Evolutionary conservation across 2,797 vertebrate genomes (phyloP), one percentile per base, ranked within the genome.

Genomic region (Petrocephalus sullivani): DNA sequence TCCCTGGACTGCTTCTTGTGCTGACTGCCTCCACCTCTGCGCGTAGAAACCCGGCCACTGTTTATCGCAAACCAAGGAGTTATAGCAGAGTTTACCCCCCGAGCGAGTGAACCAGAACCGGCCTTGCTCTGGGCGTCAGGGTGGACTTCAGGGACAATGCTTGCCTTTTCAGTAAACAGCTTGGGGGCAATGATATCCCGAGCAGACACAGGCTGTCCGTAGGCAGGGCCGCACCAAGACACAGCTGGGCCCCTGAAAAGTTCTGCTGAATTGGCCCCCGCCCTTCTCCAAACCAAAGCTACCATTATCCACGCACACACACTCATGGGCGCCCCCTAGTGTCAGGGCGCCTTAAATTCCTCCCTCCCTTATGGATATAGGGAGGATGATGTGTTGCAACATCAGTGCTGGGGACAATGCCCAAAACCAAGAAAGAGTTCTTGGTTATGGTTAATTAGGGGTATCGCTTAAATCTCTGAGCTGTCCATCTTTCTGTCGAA

Each of bases 401-500:
- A 58, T 54, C 57, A 10, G n/a, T 54, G 60, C 71, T 57, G 49
- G 57, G 75, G 56, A 82, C 57, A 37, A 37, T 51, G 12, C 83
- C 67, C 54, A 61, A 57, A 60, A 75, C 16, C 37, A 46, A 46
- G 14, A 56, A 61, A 56, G 58, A 57, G 61, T 88, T 56, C 81
- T 41, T 67, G 58, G 41, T 71, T 16, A 21, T 37, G 28, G 46
- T 87, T 87, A 82, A 89, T 87, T 87, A 60, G 7, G n/a, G 33
- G 41, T 37, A 12, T 51, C 54, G 8, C 1, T 75, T 33, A n/a
- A 87, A 61, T 51, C 51, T 28, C 82, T 60, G 51, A 49, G 51
- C 23, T 28, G 46, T 21, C 4, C 19, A 9, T 83, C 49, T 28
- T 57, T 54, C 41, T 16, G 51, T 58, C 6, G 7, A 41, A 75